Evolutionary conservation across 1,140 invertebrate genomes (phyloP), one percentile per base, ranked within the genome.

Genomic region (Meloidogyne chitwoodi): DNA sequence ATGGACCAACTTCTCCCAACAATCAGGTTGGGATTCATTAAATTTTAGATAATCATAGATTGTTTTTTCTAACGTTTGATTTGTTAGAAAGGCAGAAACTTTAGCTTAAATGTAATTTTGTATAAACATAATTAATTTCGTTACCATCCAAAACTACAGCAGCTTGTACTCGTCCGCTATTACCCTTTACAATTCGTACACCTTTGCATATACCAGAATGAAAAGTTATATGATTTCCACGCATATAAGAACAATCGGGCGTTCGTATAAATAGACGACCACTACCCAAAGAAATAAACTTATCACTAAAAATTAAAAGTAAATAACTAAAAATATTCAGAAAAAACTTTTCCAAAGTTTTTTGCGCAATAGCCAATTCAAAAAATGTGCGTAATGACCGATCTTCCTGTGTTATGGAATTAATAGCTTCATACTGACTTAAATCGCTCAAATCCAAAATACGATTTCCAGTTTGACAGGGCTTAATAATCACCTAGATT

Each of bases 331-430:
- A 56, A n/a, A n/a, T 48, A 24, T 8, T 44, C 8, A 38, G 12
- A 1, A 24, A 69, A 27, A 2, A 78, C 77, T 48, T 78, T 61
- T 78, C 78, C 19, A 78, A 62, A 24, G 68, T 48, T 16, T 68
- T 66, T 31, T 78, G 77, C 6, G 77, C 41, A 22, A 80, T 68
- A n/a, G 65, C 63, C 76, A 78, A 26, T 31, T 78, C 77, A n/a
- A 78, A 38, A 65, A 78, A 78, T n/a, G 77, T 78, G 22, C 77
- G 78, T 22, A 78, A 62, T 27, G 77, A 79, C 16, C 77, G 77
- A 62, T 78, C 77, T 66, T 78, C 77, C 16, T 78, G 41, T 79
- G 26, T 76, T n/a, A 78, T 27, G 0, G 77, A 80, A 56, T 19
- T 56, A 16, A 6, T 56, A n/a, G 4, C n/a, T 6, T 56, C n/a